Evolutionary conservation across 2,113 vertebrate species (phyloP).

Genomic region (Menura novaehollandiae): DNA sequence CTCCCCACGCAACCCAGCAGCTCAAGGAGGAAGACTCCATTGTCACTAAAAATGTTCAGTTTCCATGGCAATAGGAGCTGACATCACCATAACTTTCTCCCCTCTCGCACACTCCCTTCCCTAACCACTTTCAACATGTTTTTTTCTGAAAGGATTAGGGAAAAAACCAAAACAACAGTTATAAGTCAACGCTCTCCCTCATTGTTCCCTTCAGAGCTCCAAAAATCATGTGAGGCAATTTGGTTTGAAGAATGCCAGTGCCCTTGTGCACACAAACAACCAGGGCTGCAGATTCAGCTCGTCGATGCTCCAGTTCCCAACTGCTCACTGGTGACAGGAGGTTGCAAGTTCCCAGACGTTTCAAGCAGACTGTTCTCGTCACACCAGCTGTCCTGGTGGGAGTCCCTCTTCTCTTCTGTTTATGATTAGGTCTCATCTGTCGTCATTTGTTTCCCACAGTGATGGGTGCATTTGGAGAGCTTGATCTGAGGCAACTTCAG

Average conservation of each 20-base stretch:
- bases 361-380: neutral
- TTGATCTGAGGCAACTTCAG: neutral
- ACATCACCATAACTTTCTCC: conserved; percentile 63
- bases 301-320: neutral
- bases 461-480: neutral
- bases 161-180: neutral
- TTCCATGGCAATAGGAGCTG: conserved; percentile 55
- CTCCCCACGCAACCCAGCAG: conserved; percentile 48
- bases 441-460: neutral
- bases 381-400: conserved; percentile 29
- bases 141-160: neutral
- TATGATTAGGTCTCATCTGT: neutral
- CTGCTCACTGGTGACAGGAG: neutral
- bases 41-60: conserved; percentile 65
- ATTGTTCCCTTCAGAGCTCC: neutral
- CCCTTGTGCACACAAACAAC: neutral
- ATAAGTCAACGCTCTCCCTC: neutral
- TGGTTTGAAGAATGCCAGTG: neutral
- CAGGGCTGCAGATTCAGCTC: neutral
- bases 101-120: neutral
- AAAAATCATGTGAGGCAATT: neutral
- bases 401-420: neutral
- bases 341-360: neutral
- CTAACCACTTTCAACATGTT: neutral
- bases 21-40: conserved; percentile 60